Conservation (phyloP, 2,797 vertebrate genomes). For the Galaxias olidus region DNA sequence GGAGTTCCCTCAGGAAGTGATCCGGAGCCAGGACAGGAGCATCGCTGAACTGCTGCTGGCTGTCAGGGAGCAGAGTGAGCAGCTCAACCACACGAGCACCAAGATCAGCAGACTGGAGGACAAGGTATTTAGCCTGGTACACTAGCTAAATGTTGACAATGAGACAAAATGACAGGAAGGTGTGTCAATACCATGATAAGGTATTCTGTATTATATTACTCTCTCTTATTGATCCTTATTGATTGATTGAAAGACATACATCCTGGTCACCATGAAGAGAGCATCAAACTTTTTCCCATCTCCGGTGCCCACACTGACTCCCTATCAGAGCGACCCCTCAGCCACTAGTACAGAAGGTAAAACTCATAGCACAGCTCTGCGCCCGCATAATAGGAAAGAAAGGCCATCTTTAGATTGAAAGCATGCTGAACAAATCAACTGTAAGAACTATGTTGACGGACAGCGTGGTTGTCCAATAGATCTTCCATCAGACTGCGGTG, state of each 20-base stretch:
- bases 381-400: no score
- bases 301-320: slow-evolving; percentile 56
- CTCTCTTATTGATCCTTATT: no score
- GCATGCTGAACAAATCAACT: not conserved
- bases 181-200: no score
- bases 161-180: no score
- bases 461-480: slow-evolving; percentile 59
- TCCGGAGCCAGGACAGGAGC: slow-evolving; percentile 83
- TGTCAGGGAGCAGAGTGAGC: slow-evolving; percentile 81
- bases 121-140: slow-evolving; percentile 76
- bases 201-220: no score
- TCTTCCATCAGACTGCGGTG: slow-evolving; percentile 79
- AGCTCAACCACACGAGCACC: slow-evolving; percentile 81
- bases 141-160: not conserved
- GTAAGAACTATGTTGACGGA: no score
- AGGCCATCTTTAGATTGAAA: not conserved
- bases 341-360: slow-evolving; percentile 66
- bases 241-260: slow-evolving; percentile 56
- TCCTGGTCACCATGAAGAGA: slow-evolving; percentile 73
- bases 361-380: slow-evolving; percentile 21
- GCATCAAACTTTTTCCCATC: slow-evolving; percentile 46
- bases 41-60: slow-evolving; percentile 83
- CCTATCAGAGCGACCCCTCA: slow-evolving; percentile 56
- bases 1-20: slow-evolving; percentile 73
- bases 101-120: slow-evolving; percentile 88